Conservation (phyloP, 1,140 invertebrate genomes). For the Nebria ingens region DNA sequence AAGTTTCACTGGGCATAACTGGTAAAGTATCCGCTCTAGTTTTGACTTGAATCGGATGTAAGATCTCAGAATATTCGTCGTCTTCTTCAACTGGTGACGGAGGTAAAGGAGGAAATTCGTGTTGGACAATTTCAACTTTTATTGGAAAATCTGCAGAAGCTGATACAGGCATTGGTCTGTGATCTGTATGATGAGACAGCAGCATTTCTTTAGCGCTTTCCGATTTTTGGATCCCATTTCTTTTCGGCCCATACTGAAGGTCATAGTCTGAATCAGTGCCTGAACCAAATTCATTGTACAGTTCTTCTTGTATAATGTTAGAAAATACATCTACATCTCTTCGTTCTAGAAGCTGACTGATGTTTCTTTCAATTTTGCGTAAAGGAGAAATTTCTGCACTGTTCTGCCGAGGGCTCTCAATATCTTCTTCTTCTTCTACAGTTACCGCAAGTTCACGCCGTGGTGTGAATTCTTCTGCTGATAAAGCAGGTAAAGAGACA, state of each 20-base stretch:
- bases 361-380: constrained; percentile 55
- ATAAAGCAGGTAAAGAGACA: constrained; percentile 51
- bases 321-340: constrained; percentile 35
- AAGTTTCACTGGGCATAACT: background rate
- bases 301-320: constrained; percentile 22
- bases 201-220: constrained; percentile 57
- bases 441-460: constrained; percentile 40
- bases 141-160: constrained; percentile 45
- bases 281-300: constrained; percentile 19
- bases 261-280: constrained; percentile 17
- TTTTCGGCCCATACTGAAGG: constrained; percentile 21
- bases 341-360: constrained; percentile 45
- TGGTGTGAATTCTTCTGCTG: constrained; percentile 40
- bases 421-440: constrained; percentile 53
- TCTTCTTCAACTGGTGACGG: constrained; percentile 67
- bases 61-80: constrained; percentile 60
- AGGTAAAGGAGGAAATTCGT: constrained; percentile 67
- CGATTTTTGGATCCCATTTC: constrained; percentile 50
- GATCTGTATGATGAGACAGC: constrained; percentile 37
- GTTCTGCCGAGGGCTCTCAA: constrained; percentile 36
- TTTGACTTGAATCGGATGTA: constrained; percentile 41
- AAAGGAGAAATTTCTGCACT: constrained; percentile 45
- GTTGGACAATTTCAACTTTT: constrained; percentile 40
- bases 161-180: constrained; percentile 39
- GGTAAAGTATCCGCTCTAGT: constrained; percentile 43